Evolutionary conservation across 2,888 invertebrate genomes (phyloP), one percentile per base, ranked within the genome.

Genomic region (Acrobasis consociella): DNA sequence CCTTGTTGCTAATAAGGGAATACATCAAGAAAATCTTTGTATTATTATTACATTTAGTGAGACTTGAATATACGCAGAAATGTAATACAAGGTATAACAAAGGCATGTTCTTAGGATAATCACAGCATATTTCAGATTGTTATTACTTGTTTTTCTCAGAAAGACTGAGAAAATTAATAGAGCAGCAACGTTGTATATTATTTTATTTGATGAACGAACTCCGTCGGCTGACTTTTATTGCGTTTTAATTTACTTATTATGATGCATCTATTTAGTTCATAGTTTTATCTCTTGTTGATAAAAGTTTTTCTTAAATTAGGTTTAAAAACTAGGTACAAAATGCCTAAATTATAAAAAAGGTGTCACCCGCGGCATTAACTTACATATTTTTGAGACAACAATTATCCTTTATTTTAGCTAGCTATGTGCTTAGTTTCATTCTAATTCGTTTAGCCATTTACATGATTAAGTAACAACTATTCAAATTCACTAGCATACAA

Each of bases 191-290:
- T 15, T 49, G 9, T 49, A 49, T 49, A 49, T 49, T 49, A 49
- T 15, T 49, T 49, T 15, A 49, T 49, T 49, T 50, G 50, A 50
- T 50, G 17, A 50, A 11, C 50, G 15, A 50, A 16, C 50, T 50
- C 17, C 8, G 16, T 50, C 11, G 10, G 11, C 3, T 42, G 10
- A 2, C 17, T 17, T 50, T 50, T 15, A 50, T 16, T 10, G 16
- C 1, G 9, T 16, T 16, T 50, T 50, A 50, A 50, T 16, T 50
- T 16, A 16, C 50, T 50, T 50, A 17, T 50, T 50, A 22, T 51
- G 17, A 51, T 51, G 51, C 31, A 51, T 51, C 22, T 11, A 5
- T 22, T 51, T 22, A 51, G 31, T 51, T 51, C 11, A 5, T 51
- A 5, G 10, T 17, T 11, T 3, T 50, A 9, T 17, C 31, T 51